A percentile compares a stretch with the other conserved stretches of the same genome.
These are phyloP conservation scores for Zhuqinia jingwanae DNA, from an alignment of 2,888 invertebrate species.

Conservation along the genomic window DNA sequence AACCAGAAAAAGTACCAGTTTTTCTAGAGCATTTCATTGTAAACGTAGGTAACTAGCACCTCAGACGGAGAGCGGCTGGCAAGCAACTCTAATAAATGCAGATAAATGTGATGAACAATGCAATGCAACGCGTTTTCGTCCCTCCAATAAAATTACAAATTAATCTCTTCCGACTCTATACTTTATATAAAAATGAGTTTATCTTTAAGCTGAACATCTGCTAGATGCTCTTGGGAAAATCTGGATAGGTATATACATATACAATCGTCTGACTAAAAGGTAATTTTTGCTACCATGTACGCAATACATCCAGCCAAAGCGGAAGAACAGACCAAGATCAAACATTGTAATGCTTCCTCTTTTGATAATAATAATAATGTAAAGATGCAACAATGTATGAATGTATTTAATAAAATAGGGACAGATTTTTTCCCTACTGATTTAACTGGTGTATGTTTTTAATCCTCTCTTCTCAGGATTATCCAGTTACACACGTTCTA, in stretches of 20 bases:
- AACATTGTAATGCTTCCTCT: background rate
- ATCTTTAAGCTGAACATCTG: background rate
- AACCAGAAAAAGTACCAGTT: conserved; percentile 13
- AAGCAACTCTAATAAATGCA: too few relatives aligned
- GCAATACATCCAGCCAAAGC: background rate
- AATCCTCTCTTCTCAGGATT: conserved; percentile 67
- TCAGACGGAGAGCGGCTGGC: too few relatives aligned
- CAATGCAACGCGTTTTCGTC: background rate
- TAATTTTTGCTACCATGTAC: conserved; percentile 10
- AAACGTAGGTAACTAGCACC: too few relatives aligned
- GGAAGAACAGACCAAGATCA: conserved; percentile 14
- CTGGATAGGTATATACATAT: too few relatives aligned
- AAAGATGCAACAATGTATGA: background rate
- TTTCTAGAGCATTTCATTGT: background rate
- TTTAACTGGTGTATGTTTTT: background rate
- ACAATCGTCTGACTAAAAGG: background rate
- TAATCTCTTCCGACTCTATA: background rate
- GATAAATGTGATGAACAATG: too few relatives aligned
- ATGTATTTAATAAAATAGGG: background rate
- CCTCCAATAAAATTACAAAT: conserved; percentile 16
- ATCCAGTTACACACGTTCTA: conserved; percentile 64
- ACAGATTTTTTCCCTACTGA: background rate
- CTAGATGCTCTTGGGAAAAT: background rate
- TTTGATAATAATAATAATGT: conserved; percentile 3
- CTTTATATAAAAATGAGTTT: background rate